Evolutionary conservation across 1,140 invertebrate species (phyloP).

Genomic region (Luehdorfia chinensis): DNA sequence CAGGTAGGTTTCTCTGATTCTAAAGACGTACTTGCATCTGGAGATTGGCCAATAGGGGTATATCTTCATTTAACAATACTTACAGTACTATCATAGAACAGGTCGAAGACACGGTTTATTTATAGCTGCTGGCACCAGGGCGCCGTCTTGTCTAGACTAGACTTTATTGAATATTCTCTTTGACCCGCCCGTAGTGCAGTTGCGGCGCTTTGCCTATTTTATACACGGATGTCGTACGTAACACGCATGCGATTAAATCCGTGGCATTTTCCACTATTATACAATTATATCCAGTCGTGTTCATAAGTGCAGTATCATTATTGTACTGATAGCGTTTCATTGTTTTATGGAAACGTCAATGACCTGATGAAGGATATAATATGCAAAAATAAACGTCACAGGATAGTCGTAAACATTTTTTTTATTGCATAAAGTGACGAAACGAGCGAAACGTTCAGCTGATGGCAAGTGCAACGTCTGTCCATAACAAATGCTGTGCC

Average conservation of each 20-base stretch:
- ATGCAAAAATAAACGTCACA: too few species aligned
- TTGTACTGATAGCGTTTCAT: background rate
- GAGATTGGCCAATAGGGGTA: constrained; percentile 27
- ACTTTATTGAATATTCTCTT: constrained; percentile 47
- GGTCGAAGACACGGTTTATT: constrained; percentile 28
- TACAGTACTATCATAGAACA: constrained; percentile 24
- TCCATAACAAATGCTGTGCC: too few species aligned
- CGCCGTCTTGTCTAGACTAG: constrained; percentile 59
- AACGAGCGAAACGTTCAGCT: too few species aligned
- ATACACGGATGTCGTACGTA: constrained; percentile 20
- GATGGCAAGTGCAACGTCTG: too few species aligned
- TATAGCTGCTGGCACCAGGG: constrained; percentile 28
- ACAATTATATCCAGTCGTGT: constrained; percentile 15
- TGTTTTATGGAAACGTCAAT: background rate
- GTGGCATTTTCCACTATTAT: constrained; percentile 10
- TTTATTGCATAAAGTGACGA: too few species aligned
- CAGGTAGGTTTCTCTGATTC: background rate
- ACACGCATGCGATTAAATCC: constrained; percentile 12
- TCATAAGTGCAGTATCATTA: constrained; percentile 3
- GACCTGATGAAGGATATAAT: background rate
- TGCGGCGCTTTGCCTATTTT: constrained; percentile 34
- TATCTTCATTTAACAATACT: constrained; percentile 19
- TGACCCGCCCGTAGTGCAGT: constrained; percentile 33
- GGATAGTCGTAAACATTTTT: too few species aligned
- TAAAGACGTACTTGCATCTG: constrained; percentile 9